Conservation (phyloP, 2,113 vertebrate genomes). For the Gallinago undulata region DNA sequence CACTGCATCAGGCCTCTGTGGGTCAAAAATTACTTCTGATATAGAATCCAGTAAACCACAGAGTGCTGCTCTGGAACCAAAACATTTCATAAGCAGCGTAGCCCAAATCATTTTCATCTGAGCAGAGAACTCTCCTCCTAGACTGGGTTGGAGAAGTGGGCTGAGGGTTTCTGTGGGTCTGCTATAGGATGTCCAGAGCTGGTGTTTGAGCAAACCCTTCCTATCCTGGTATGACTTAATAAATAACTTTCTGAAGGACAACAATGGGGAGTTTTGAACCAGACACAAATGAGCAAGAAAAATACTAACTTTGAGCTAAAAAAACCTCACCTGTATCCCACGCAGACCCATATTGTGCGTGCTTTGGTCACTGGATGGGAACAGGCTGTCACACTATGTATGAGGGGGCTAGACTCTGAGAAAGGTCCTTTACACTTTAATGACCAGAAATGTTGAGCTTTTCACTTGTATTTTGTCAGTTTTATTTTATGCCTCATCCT, state of each 20-base stretch:
- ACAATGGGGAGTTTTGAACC: not conserved
- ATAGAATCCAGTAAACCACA: not conserved
- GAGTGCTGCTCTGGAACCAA: not conserved
- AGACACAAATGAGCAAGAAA: not conserved
- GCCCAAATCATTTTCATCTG: not conserved
- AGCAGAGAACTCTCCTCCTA: not conserved
- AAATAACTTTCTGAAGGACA: not conserved
- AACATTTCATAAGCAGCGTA: not conserved
- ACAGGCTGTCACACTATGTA: rapidly evolving
- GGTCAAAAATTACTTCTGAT: not conserved
- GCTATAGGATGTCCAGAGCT: not conserved
- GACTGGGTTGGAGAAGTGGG: not conserved
- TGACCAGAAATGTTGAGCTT: not conserved
- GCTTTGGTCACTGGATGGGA: not conserved
- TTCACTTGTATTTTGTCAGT: not conserved
- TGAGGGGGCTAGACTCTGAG: not conserved
- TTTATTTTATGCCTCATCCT: not conserved
- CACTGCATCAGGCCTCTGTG: rapidly evolving
- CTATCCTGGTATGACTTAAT: not conserved
- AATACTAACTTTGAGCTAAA: not conserved
- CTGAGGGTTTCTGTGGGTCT: not conserved
- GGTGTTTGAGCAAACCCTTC: not conserved
- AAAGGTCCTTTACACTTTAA: not conserved
- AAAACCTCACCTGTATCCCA: not conserved
- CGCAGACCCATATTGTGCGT: not conserved